Evolutionary conservation across 2,888 invertebrate genomes (phyloP).

Genomic region (Tridacna crocea): DNA sequence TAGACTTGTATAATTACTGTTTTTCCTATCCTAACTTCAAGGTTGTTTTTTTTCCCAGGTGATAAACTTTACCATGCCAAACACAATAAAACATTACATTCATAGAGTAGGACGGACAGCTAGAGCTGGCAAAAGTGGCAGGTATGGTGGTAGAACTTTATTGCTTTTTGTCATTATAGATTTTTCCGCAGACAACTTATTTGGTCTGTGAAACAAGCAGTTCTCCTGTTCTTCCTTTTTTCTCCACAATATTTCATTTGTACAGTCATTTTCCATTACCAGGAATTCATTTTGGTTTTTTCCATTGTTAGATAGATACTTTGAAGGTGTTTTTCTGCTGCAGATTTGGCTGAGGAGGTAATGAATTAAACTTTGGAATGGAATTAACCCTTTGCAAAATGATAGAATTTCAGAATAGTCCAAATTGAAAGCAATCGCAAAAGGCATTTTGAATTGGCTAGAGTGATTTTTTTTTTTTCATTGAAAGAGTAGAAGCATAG

Average conservation of each 20-base stretch:
- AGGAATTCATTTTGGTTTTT: neutral
- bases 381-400: too few species aligned
- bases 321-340: neutral
- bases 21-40: neutral
- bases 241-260: neutral
- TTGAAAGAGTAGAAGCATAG: neutral
- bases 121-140: constrained; percentile 95
- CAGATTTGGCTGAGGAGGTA: neutral
- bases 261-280: neutral
- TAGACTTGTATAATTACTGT: neutral
- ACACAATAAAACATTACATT: constrained; percentile 97
- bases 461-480: too few species aligned
- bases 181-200: neutral
- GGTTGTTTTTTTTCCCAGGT: constrained; percentile 85
- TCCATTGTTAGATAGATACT: neutral
- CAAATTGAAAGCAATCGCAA: too few species aligned
- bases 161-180: neutral
- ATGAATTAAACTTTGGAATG: neutral
- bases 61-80: constrained; percentile 97
- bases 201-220: too few species aligned
- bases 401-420: too few species aligned
- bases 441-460: too few species aligned
- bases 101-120: constrained; percentile 98
- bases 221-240: neutral
- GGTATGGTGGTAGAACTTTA: constrained; percentile 64